Percentiles rank a stretch among this genome's conserved stretches.
Evolutionary conservation across 2,113 vertebrate genomes (phyloP).

Genomic region (Plecotus auritus): DNA sequence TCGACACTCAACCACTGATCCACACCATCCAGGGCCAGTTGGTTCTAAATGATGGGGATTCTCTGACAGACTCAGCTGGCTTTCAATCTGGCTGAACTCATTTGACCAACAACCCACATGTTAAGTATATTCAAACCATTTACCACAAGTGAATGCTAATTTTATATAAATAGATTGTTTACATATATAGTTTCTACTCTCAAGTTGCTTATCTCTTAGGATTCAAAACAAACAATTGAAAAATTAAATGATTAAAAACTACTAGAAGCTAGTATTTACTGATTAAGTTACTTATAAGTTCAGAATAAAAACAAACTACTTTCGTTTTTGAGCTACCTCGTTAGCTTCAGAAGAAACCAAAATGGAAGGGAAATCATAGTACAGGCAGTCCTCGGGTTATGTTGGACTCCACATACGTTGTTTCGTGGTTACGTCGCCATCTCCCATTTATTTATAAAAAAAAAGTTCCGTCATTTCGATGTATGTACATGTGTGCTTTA

Average conservation of each 20-base stretch:
- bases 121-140: conserved; percentile 7
- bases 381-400: too few relatives aligned
- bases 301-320: background rate
- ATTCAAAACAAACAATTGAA: conserved; percentile 35
- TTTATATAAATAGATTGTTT: conserved; percentile 18
- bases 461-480: too few relatives aligned
- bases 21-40: too few relatives aligned
- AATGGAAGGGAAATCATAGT: background rate
- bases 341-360: conserved; percentile 6
- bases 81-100: background rate
- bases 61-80: background rate
- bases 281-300: conserved; percentile 28
- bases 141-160: background rate
- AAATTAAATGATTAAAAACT: conserved; percentile 33
- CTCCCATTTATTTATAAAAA: too few relatives aligned
- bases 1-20: too few relatives aligned
- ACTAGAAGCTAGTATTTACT: conserved; percentile 28
- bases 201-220: background rate
- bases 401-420: too few relatives aligned
- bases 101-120: background rate
- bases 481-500: too few relatives aligned
- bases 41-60: background rate
- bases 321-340: background rate
- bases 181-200: background rate
- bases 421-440: too few relatives aligned